Percentiles rank a stretch among this genome's conserved stretches.
Evolutionary conservation across 2,797 vertebrate species (phyloP).

Genomic region (Acanthopagrus latus): DNA sequence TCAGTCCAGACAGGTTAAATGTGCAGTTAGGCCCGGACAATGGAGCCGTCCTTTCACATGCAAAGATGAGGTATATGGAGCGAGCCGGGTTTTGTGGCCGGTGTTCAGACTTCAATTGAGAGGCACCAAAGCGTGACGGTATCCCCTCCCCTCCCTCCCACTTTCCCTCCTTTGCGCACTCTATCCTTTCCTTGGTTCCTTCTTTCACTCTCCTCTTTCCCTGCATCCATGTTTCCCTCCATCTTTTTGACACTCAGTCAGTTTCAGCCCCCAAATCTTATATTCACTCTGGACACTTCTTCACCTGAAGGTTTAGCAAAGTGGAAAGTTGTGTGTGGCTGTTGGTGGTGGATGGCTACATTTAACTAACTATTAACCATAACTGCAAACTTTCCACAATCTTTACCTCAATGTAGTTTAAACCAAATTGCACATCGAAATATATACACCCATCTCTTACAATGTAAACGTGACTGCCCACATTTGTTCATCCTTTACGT

Average conservation of each 20-base stretch:
- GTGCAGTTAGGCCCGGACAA: slow-evolving; percentile 84
- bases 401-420: no score
- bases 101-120: slow-evolving; percentile 81
- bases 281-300: background rate
- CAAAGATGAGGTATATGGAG: slow-evolving; percentile 83
- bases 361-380: background rate
- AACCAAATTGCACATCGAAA: no score
- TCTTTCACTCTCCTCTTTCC: slow-evolving; percentile 25
- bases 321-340: background rate
- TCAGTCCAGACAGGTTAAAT: slow-evolving; percentile 87
- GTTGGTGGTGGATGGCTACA: no score
- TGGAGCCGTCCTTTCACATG: slow-evolving; percentile 81
- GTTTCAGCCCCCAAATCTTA: background rate
- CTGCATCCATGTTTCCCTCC: slow-evolving; percentile 22
- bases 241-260: slow-evolving; percentile 25
- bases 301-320: background rate
- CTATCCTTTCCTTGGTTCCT: slow-evolving; percentile 9
- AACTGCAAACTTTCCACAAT: no score
- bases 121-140: slow-evolving; percentile 81
- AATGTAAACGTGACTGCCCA: no score
- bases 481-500: no score
- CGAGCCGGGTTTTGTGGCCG: slow-evolving; percentile 78
- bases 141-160: slow-evolving; percentile 60
- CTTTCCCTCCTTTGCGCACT: slow-evolving; percentile 46
- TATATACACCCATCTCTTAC: no score